Base-by-base conservation (phyloP, 2,888 invertebrate genomes). In the Spilosoma lubricipeda region DNA sequence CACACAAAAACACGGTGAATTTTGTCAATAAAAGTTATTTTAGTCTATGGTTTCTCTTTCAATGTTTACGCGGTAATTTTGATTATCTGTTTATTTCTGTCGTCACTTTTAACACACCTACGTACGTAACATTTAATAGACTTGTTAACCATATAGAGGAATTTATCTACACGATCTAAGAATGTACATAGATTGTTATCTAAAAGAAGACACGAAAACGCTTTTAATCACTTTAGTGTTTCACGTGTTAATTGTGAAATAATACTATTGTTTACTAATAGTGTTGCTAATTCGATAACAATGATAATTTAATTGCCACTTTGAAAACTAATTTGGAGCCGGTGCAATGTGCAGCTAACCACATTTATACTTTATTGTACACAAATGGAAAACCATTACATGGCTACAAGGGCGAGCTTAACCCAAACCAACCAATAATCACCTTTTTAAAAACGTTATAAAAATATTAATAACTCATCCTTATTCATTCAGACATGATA, bases 171-270 rank as follows among this genome's bases (percentile, higher is more conserved):
- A 84, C 20, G 66, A 81, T 83, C 77, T 73, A 75, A 70, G 75
- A 36, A 23, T 80, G 81, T 84, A n/a, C n/a, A n/a, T n/a, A 76
- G 79, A 80, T 71, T 7, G 27, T 33, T 81, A 82, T 84, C 84
- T 73, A 77, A 80, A 80, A 77, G 76, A 78, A 73, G 76, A 84
- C 85, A 84, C 74, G 80, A 36, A 84, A 84, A 82, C 5, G 78
- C 85, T 80, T 56, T 84, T 70, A 78, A 84, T 84, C 84, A 5
- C 20, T 20, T 11, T 33, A 33, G 39, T 75, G 45, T 39, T 83
- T 80, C 84, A 71, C 64, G 20, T 63, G n/a, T 30, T 63, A 9
- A 8, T 66, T 56, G 65, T 66, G 56, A 66, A 56, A 52, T 45
- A 42, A 52, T 36, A 42, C 18, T 52, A 45, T 23, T 18, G 13